phyloP scores from a whole-genome alignment of 2,888 invertebrate species.

The Perithous albicinctus region DNA sequence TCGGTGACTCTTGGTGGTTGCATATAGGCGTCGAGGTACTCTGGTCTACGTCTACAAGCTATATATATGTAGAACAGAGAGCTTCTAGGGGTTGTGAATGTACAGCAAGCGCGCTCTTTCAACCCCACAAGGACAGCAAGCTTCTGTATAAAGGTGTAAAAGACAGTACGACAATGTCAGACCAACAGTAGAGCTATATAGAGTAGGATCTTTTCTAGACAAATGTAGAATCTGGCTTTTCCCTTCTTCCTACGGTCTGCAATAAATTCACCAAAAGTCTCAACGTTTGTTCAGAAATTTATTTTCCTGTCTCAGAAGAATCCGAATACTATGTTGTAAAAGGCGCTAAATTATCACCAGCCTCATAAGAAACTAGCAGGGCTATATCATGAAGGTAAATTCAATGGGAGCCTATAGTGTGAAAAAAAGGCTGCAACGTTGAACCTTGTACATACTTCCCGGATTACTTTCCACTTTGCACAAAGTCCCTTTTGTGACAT shows the following conservation, averaged over 20 bases:
- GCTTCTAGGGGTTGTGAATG: slow-evolving; percentile 32
- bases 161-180: slow-evolving; percentile 53
- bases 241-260: slow-evolving; percentile 36
- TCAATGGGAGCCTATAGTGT: too few relatives aligned
- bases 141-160: slow-evolving; percentile 55
- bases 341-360: background rate
- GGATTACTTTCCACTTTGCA: too few relatives aligned
- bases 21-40: slow-evolving; percentile 11
- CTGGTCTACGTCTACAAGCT: slow-evolving; percentile 23
- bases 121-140: slow-evolving; percentile 55
- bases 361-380: background rate
- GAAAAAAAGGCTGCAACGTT: too few relatives aligned
- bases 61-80: slow-evolving; percentile 18
- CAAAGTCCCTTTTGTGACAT: too few relatives aligned
- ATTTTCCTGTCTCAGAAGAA: slow-evolving; percentile 44
- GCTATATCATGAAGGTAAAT: too few relatives aligned
- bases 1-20: slow-evolving; percentile 28
- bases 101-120: slow-evolving; percentile 53
- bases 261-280: slow-evolving; percentile 53
- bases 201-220: slow-evolving; percentile 50
- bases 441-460: too few relatives aligned
- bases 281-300: slow-evolving; percentile 64
- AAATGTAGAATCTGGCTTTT: slow-evolving; percentile 63
- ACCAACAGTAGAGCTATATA: slow-evolving; percentile 25
- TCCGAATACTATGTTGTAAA: slow-evolving; percentile 7